Evolutionary conservation across 2,113 vertebrate genomes (phyloP), one percentile per base, ranked within the genome.

Genomic region (Emydocephalus ijimae): DNA sequence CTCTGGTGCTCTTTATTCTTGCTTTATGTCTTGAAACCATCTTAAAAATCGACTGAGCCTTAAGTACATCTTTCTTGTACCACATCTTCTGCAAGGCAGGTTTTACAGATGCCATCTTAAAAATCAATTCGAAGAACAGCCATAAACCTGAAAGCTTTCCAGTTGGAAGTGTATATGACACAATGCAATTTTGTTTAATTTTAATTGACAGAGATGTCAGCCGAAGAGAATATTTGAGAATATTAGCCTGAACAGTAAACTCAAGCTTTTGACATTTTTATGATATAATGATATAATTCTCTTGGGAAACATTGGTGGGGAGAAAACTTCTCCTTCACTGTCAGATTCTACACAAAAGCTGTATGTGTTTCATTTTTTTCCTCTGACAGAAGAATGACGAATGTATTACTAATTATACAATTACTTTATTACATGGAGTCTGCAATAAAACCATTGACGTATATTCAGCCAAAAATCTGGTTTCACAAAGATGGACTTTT

Each of bases 201-300:
- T 98, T 98, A 98, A 98, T 98, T 98, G 98, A 98, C 97, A 98
- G 97, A 97, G 97, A 98, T 98, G 97, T 98, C 98, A 98, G 97
- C 97, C 94, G 95, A 95, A 97, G 97, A 98, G 97, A 98, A 97
- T 98, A 98, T 98, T 98, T 98, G 97, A 98, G 97, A 98, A 97
- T 98, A 98, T 98, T 98, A 98, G 97, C 91, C 96, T 95, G 97
- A 98, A 98, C 97, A 97, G 97, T 98, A 98, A 98, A 98, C 97
- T 97, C 96, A 69, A 94, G 96, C 94, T 97, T 81, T 97, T 98
- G 98, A 98, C 98, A 97, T 94, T 98, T 98, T 98, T 98, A 98
- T 98, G 97, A 97, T 97, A 98, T 98, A 97, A 98, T 98, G 97
- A 97, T 96, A 97, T 97, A 98, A 98, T 98, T 98, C 96, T 96